phyloP scores from a whole-genome alignment of 1,140 invertebrate species.

The Eriosoma lanigerum region DNA sequence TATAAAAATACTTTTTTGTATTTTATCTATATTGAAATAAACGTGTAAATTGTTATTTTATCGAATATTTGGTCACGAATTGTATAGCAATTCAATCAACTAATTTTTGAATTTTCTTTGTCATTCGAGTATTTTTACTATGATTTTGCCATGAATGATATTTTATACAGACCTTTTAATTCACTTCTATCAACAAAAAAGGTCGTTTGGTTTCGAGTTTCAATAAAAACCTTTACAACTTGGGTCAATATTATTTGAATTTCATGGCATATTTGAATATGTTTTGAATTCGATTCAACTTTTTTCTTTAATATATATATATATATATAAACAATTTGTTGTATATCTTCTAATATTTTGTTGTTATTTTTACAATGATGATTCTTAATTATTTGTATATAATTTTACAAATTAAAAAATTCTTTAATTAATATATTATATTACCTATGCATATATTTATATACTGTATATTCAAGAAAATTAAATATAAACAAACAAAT shows the following conservation, averaged over 20 bases:
- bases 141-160: background rate
- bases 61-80: background rate
- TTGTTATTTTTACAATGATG: background rate
- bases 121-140: background rate
- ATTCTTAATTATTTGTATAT: background rate
- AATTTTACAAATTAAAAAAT: no score
- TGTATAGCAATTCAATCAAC: background rate
- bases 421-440: no score
- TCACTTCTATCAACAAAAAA: background rate
- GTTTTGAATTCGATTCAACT: no score
- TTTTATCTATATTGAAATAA: no score
- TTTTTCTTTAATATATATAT: no score
- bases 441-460: no score
- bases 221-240: background rate
- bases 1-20: no score
- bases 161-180: background rate
- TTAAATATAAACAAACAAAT: background rate
- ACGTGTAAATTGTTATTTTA: no score
- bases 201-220: constrained; percentile 1
- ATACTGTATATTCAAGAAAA: no score
- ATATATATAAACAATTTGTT: no score
- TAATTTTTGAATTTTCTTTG: background rate
- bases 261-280: background rate
- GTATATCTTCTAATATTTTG: no score
- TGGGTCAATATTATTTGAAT: background rate